Conservation (phyloP, 2,797 vertebrate species). For the Pempheris klunzingeri region DNA sequence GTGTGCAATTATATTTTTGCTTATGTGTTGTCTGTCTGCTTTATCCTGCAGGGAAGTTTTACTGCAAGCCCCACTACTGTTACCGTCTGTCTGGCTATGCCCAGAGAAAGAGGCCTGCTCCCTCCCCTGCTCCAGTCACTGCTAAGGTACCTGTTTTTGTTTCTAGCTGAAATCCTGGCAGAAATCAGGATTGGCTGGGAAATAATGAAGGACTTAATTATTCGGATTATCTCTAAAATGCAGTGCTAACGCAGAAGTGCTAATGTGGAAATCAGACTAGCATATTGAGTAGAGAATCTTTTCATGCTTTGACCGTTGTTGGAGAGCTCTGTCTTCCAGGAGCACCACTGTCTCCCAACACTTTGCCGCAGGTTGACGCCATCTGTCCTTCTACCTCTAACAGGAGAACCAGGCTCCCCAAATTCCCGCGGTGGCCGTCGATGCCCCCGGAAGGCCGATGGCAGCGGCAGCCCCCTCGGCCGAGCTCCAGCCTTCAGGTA, state of each 20-base stretch:
- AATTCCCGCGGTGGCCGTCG: constrained; percentile 82
- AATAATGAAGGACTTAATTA: neutral
- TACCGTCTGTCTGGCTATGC: constrained; percentile 94
- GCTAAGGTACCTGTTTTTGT: constrained; percentile 87
- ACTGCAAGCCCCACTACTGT: constrained; percentile 99
- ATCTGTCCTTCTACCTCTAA: neutral
- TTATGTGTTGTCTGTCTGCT: constrained; percentile 33
- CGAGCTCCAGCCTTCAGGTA: constrained; percentile 94
- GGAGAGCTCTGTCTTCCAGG: neutral
- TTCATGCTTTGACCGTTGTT: neutral
- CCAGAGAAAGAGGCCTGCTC: constrained; percentile 95
- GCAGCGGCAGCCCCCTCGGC: constrained; percentile 76
- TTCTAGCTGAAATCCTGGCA: neutral
- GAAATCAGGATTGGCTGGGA: neutral
- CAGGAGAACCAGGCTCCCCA: constrained; percentile 88
- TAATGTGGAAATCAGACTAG: too few species aligned
- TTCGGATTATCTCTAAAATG: constrained; percentile 11
- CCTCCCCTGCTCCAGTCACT: constrained; percentile 80
- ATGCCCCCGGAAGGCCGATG: constrained; percentile 82
- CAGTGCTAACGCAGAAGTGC: neutral
- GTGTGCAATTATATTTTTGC: neutral
- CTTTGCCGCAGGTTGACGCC: neutral
- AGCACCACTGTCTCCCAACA: neutral
- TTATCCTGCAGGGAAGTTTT: constrained; percentile 93
- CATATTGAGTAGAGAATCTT: neutral